Evolutionary conservation across 2,797 vertebrate genomes (phyloP), one percentile per base, ranked within the genome.

Genomic region (Taenioides sp.): DNA sequence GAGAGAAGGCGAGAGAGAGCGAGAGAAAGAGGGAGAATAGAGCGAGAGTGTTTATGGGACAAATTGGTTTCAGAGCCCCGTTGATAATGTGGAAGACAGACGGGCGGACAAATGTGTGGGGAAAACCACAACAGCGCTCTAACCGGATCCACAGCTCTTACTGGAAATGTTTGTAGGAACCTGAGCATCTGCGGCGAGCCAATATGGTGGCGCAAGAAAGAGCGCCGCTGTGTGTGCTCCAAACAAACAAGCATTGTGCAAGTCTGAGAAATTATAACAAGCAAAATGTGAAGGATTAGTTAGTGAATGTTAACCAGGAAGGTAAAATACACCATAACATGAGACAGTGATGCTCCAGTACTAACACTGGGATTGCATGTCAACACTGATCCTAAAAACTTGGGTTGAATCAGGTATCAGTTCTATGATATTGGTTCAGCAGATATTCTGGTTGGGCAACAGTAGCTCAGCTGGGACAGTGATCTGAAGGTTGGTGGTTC

Each of bases 91-190:
- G 64, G 52, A 68, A 81, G 77, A 80, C 73, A 88, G 79, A 79
- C 74, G 25, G 72, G 20, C 70, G n/a, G 69, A 84, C 71, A 70
- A 74, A 84, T 84, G 70, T 69, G 74, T 79, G 86, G 75, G 69
- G 73, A 82, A 83, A 87, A 77, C 84, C 88, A 87, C 84, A 89
- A 80, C 73, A 22, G 82, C 84, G 76, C 81, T 88, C 83, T 87
- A 80, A 85, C 70, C 2, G 64, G 82, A 89, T 86, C 76, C 31
- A 65, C 79, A 81, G 86, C 82, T 70, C 76, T 89, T 88, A 74
- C 86, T 86, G 88, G 84, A 88, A 92, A 85, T 87, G 80, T 85
- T 87, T 88, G 76, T 12, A 81, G 80, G 76, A 82, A 76, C 60
- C 9, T 31, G 57, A 79, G 79, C 40, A 5, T 79, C 69, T 80